These are phyloP conservation scores for Catharus minimus DNA, from an alignment of 2,113 vertebrate species.

Conservation along the genomic window DNA sequence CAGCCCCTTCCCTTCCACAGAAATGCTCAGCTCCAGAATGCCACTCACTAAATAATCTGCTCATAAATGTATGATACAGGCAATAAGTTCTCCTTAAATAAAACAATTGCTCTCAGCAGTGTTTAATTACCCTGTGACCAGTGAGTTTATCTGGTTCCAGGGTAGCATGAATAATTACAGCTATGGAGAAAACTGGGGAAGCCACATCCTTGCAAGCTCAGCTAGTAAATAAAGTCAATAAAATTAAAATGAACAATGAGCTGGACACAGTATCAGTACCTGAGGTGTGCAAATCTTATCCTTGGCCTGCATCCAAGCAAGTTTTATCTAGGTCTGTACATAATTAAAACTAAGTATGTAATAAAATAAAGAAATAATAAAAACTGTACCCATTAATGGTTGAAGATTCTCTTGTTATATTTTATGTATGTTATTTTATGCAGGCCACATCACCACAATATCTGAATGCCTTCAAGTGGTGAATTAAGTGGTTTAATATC, in stretches of 20 bases:
- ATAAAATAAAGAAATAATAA: not conserved
- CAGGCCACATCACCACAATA: not conserved
- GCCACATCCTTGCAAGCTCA: not conserved
- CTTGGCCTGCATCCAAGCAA: not conserved
- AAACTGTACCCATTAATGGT: not conserved
- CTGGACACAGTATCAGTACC: not conserved
- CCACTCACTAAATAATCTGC: not conserved
- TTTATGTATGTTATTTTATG: not conserved
- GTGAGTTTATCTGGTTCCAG: not conserved
- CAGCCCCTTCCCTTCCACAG: not conserved
- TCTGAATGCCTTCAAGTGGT: not conserved
- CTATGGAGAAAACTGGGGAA: not conserved
- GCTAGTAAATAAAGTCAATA: not conserved
- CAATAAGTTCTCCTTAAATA: not conserved
- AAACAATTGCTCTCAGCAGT: not conserved
- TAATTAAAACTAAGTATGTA: not conserved
- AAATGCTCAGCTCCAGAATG: not conserved
- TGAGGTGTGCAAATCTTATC: not conserved
- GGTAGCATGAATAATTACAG: not conserved
- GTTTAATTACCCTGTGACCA: slow-evolving; percentile 15
- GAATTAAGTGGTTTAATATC: not conserved
- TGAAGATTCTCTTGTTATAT: not conserved
- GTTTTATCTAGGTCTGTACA: not conserved
- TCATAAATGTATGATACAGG: not conserved
- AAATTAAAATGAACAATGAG: not conserved